Evolutionary conservation across 2,797 vertebrate species (phyloP).

Genomic region (Pelobates cultripes): DNA sequence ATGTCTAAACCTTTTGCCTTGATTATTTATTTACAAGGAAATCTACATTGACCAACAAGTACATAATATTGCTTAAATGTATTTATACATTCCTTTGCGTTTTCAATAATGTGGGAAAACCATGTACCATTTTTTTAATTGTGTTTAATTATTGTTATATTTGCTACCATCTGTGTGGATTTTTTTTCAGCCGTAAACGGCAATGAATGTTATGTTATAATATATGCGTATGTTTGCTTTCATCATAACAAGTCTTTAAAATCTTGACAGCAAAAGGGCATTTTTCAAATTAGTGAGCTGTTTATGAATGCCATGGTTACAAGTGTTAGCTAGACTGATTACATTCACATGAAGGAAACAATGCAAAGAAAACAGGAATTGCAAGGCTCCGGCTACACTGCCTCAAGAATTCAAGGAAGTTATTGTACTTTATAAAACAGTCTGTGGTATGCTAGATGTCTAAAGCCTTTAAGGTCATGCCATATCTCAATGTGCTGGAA

Average conservation of each 20-base stretch:
- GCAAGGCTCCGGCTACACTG: constrained; percentile 91
- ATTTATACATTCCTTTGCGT: too few relatives aligned
- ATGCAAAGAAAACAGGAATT: constrained; percentile 98
- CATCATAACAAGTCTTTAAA: constrained; percentile 60
- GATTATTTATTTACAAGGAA: too few relatives aligned
- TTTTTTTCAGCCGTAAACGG: not conserved
- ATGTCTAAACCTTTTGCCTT: too few relatives aligned
- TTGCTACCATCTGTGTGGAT: not conserved
- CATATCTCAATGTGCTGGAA: constrained; percentile 72
- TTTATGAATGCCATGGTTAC: constrained; percentile 87
- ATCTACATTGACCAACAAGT: too few relatives aligned
- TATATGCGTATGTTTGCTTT: constrained; percentile 48
- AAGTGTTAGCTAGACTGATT: constrained; percentile 74
- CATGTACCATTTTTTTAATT: too few relatives aligned
- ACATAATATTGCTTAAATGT: too few relatives aligned
- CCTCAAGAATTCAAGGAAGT: constrained; percentile 99
- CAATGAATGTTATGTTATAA: constrained; percentile 28
- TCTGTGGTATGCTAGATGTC: constrained; percentile 89
- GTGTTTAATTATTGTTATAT: not conserved
- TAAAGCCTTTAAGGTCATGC: constrained; percentile 80
- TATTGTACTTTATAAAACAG: constrained; percentile 97
- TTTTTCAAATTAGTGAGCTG: constrained; percentile 69
- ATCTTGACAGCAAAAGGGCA: constrained; percentile 61
- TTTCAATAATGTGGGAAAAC: too few relatives aligned
- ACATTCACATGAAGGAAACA: constrained; percentile 88